Percentiles rank a stretch among this genome's conserved stretches.
Evolutionary conservation across 2,113 vertebrate genomes (phyloP).

Genomic region (Labrus mixtus): DNA sequence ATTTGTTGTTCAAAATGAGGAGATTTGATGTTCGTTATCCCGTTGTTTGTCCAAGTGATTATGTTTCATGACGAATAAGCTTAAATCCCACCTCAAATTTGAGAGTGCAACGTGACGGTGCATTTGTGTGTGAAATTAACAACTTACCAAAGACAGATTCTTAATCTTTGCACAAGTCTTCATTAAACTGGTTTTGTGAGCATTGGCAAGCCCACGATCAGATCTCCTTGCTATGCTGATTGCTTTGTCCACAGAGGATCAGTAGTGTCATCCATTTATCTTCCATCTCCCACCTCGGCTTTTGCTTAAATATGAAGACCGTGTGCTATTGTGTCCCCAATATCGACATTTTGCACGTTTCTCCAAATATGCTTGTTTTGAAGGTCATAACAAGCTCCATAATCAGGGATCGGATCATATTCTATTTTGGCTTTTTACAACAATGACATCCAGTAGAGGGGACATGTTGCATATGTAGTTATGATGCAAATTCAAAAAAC

Average conservation of each 20-base stretch:
- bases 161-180: constrained; percentile 10
- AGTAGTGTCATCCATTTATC: background rate
- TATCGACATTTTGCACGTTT: no score
- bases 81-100: constrained; percentile 24
- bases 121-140: constrained; percentile 49
- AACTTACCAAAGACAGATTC: constrained; percentile 13
- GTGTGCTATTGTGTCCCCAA: no score
- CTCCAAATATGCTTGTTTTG: no score
- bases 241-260: constrained; percentile 6
- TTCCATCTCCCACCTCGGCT: background rate
- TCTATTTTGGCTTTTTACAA: no score
- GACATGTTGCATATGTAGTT: no score
- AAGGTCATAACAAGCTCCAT: no score
- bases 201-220: background rate
- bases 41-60: constrained; percentile 22
- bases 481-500: no score
- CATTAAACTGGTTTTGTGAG: constrained; percentile 16
- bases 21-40: constrained; percentile 10
- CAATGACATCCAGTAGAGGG: no score
- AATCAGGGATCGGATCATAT: no score
- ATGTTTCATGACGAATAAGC: constrained; percentile 29
- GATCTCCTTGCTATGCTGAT: background rate
- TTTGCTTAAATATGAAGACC: no score
- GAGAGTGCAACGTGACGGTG: constrained; percentile 17
- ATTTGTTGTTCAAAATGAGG: background rate